Evolutionary conservation across 2,797 vertebrate genomes (phyloP), one percentile per base, ranked within the genome.

Genomic region (Clarias pachynema): DNA sequence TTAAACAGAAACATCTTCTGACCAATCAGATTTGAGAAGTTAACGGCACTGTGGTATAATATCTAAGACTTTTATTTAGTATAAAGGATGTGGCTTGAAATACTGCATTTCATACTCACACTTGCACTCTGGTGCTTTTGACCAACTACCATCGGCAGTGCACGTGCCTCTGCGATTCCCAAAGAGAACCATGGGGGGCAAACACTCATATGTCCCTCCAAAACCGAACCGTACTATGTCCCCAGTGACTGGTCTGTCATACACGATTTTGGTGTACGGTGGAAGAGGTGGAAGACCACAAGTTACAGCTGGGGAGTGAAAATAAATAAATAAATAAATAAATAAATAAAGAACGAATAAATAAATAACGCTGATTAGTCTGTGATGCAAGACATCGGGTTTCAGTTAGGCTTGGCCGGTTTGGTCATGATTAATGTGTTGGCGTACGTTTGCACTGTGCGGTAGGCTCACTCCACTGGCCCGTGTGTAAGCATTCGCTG

Each of bases 371-470:
- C 9, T 16, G 24, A 69, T 84, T 40, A 59, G 62, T 59, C 4
- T 56, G 24, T 37, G 44, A 40, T 29, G 18, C 65, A 24, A n/a
- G 26, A 53, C n/a, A 49, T 63, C 0, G 3, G 53, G 56, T 53
- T 66, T 69, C 16, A 34, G 5, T 24, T 80, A 18, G 63, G 59
- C 8, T 6, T 56, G 24, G 4, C n/a, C 31, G 53, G 49, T 63
- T 66, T 66, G 63, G 53, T 82, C 8, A 31, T 49, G 37, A 80
- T 49, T 65, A 49, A 9, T 29, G 22, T 59, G 31, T 59, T 37
- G 31, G 92, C 92, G 0, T 96, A 99, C 98, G 92, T 92, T 95
- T 89, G 80, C 97, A 98, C 60, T 89, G 56, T 2, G 97, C 97
- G 1, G 92, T 22, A 1, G 56, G 85, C 1, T 91, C 86, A 66